phyloP scores from a whole-genome alignment of 2,888 invertebrate genomes.

The Cephus pygmeus region DNA sequence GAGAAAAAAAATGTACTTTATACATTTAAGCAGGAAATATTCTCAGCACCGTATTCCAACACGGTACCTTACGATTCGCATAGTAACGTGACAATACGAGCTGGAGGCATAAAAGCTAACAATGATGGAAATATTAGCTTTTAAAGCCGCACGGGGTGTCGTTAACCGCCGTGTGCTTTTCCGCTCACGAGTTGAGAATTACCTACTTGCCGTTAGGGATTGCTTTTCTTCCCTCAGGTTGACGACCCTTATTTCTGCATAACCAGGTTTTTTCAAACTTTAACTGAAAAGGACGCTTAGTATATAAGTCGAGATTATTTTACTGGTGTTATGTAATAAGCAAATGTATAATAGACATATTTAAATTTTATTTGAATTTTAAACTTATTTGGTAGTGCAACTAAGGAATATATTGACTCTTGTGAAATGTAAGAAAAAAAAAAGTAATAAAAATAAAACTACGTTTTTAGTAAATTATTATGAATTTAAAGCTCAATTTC shows the following conservation, averaged over 20 bases:
- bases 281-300: not conserved
- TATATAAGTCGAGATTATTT: not conserved
- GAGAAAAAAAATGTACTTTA: not conserved
- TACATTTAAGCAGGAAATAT: not conserved
- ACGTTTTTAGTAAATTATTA: too few relatives aligned
- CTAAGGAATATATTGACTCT: not conserved
- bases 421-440: not conserved
- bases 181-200: constrained; percentile 2
- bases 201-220: not conserved
- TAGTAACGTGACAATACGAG: constrained; percentile 34
- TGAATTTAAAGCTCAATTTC: not conserved
- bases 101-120: constrained; percentile 53
- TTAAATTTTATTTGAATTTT: not conserved
- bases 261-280: not conserved
- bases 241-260: not conserved
- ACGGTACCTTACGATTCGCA: not conserved
- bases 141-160: constrained; percentile 58
- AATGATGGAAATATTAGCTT: constrained; percentile 63
- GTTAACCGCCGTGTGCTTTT: constrained; percentile 41
- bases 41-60: not conserved
- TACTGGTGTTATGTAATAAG: not conserved
- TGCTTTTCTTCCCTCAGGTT: not conserved
- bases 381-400: not conserved
- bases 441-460: not conserved
- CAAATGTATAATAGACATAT: not conserved